These are phyloP conservation scores for Ferrisia virgata DNA, from an alignment of 2,888 invertebrate genomes.

Conservation along the genomic window DNA sequence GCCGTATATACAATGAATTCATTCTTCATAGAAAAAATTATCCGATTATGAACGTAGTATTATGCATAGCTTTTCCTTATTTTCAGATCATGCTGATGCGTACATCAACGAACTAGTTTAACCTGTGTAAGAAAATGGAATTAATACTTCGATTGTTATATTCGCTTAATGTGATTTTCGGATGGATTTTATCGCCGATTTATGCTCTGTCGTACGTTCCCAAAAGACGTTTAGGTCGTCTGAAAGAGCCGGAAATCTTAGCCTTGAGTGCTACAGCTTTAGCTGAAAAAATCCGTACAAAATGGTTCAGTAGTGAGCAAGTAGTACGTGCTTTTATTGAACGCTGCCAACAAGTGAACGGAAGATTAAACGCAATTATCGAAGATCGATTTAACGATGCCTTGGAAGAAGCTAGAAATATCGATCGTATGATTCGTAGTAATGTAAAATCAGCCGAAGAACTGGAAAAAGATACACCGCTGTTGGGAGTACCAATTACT, in stretches of 20 bases:
- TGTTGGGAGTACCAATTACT: slow-evolving; percentile 88
- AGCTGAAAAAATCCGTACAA: slow-evolving; percentile 64
- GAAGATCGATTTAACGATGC: slow-evolving; percentile 77
- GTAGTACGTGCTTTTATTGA: slow-evolving; percentile 75
- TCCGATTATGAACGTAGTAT: too few species aligned
- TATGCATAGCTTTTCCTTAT: too few species aligned
- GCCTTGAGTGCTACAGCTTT: slow-evolving; percentile 53
- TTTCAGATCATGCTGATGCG: too few species aligned
- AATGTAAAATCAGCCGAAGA: slow-evolving; percentile 61
- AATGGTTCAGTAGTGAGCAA: slow-evolving; percentile 65
- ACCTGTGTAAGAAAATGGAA: too few species aligned
- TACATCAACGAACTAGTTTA: too few species aligned
- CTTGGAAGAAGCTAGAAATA: slow-evolving; percentile 69
- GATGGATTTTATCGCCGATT: too few species aligned
- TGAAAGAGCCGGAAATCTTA: slow-evolving; percentile 3
- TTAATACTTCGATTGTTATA: too few species aligned
- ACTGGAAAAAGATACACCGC: slow-evolving; percentile 70
- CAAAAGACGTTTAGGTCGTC: too few species aligned
- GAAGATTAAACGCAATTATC: slow-evolving; percentile 76
- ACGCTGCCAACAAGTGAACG: slow-evolving; percentile 78
- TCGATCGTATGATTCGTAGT: slow-evolving; percentile 68
- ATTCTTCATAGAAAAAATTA: too few species aligned
- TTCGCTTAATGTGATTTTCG: too few species aligned
- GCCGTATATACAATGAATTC: too few species aligned
- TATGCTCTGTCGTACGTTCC: too few species aligned